Evolutionary conservation across 2,113 vertebrate species (phyloP), one percentile per base, ranked within the genome.

Genomic region (Coreoperca whiteheadi): DNA sequence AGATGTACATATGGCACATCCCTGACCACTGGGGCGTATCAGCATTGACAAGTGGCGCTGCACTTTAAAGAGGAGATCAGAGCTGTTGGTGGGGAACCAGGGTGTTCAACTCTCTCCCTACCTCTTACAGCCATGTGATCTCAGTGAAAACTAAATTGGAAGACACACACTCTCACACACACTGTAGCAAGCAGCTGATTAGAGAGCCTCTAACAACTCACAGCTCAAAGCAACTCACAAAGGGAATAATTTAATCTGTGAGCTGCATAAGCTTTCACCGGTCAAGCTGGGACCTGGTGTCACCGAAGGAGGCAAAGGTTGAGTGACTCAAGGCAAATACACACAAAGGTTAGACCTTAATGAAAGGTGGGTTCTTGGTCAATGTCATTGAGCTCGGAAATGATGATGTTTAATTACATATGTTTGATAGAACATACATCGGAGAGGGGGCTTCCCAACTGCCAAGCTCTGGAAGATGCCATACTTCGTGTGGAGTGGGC

Each of bases 221-320:
- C n/a, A n/a, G n/a, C 87, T 77, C 76, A 86, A 30, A 64, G 74
- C 67, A 68, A 61, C 59, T 74, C 81, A 92, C 85, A 91, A 89
- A 92, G 81, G 69, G 88, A 90, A 89, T 88, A 66, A 89, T 81
- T 92, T 77, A 87, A 83, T 61, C 54, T 28, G 43, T 43, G 63
- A 86, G 87, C 61, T 83, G 85, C 84, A 54, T 43, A 72, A 59
- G 57, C 51, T 78, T 87, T 79, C 66, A 61, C 54, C 51, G 6
- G 53, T 79, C 51, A 71, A 83, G 81, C 75, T 60, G 59, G 9
- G 51, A 21, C 39, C 66, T 21, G 9, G 50, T 64, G 64, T 71
- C 59, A 81, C 59, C 59, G 23, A 25, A 48, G 41, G 23, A 34
- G 78, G 68, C 81, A 60, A 46, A 74, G 21, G 51, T 11, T 32